Conservation (phyloP, 1,140 invertebrate genomes). For the Aphis craccivora region DNA sequence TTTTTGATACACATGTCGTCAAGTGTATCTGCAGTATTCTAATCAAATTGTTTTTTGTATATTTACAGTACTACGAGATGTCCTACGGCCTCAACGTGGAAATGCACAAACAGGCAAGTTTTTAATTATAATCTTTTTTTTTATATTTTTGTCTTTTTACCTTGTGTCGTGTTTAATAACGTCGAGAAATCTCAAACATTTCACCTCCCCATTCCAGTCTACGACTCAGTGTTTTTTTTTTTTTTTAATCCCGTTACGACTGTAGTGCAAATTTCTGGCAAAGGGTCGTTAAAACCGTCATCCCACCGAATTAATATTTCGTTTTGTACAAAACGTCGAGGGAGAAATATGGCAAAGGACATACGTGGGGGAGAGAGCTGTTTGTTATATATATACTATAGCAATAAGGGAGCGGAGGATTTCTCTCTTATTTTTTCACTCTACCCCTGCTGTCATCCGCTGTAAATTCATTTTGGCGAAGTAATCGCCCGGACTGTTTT, state of each 20-base stretch:
- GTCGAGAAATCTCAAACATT: constrained; percentile 43
- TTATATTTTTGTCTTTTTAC: constrained; percentile 27
- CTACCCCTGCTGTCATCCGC: constrained; percentile 44
- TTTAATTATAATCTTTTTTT: constrained; percentile 20
- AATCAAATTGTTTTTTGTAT: constrained; percentile 30
- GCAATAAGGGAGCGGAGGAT: background rate
- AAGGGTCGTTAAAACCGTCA: constrained; percentile 57
- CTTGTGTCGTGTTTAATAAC: background rate
- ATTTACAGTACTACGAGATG: constrained; percentile 99
- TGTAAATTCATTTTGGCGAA: constrained; percentile 54
- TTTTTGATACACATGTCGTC: background rate
- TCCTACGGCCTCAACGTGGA: constrained; percentile 98
- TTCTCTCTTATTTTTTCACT: constrained; percentile 39
- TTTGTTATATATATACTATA: background rate
- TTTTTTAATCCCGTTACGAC: constrained; percentile 51
- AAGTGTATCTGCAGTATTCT: background rate
- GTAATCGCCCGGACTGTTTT: constrained; percentile 56
- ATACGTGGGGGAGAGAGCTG: background rate
- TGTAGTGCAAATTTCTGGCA: constrained; percentile 52
- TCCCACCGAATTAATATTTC: constrained; percentile 55
- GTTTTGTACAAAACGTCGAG: constrained; percentile 53
- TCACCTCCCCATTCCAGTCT: background rate
- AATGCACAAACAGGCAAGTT: constrained; percentile 98
- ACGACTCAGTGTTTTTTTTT: constrained; percentile 39
- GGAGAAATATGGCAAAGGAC: background rate